A percentile compares a stretch with the other conserved stretches of the same genome.
Evolutionary conservation across 2,113 vertebrate genomes (phyloP).

Genomic region (Siphamia tubifer): DNA sequence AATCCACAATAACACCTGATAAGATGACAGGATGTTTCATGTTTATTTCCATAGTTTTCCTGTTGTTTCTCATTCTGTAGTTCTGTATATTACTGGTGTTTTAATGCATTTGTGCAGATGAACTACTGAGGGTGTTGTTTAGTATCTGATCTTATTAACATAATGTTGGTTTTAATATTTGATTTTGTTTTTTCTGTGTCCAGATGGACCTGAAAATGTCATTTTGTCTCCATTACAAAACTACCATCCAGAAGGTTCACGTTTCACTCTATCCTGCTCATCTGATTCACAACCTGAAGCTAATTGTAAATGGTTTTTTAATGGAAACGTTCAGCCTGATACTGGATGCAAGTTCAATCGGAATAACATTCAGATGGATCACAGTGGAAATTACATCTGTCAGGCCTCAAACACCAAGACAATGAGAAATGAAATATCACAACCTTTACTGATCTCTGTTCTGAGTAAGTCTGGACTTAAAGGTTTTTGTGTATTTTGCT

Average conservation of each 20-base stretch:
- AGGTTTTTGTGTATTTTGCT: neutral
- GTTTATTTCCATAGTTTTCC: no score
- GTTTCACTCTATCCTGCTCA: slow-evolving; percentile 41
- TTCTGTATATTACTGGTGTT: no score
- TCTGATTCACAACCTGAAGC: slow-evolving; percentile 34
- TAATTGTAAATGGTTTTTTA: neutral
- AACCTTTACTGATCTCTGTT: slow-evolving; percentile 17
- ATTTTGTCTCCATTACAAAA: neutral
- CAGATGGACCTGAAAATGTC: slow-evolving; percentile 55
- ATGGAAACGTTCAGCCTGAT: neutral
- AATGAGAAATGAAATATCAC: slow-evolving; percentile 41
- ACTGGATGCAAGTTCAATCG: slow-evolving; percentile 24
- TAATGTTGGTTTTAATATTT: neutral
- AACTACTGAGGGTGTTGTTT: neutral
- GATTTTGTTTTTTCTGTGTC: neutral
- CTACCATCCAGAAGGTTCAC: slow-evolving; percentile 14
- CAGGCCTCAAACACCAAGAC: slow-evolving; percentile 38
- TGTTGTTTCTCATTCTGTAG: no score
- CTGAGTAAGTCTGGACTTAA: slow-evolving; percentile 12
- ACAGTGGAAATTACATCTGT: neutral
- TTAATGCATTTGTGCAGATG: neutral
- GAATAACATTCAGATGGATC: neutral
- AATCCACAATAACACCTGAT: no score
- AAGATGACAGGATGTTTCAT: no score
- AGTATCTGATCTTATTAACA: neutral